Evolutionary conservation across 2,797 vertebrate species (phyloP).

Genomic region (Mergus octosetaceus): DNA sequence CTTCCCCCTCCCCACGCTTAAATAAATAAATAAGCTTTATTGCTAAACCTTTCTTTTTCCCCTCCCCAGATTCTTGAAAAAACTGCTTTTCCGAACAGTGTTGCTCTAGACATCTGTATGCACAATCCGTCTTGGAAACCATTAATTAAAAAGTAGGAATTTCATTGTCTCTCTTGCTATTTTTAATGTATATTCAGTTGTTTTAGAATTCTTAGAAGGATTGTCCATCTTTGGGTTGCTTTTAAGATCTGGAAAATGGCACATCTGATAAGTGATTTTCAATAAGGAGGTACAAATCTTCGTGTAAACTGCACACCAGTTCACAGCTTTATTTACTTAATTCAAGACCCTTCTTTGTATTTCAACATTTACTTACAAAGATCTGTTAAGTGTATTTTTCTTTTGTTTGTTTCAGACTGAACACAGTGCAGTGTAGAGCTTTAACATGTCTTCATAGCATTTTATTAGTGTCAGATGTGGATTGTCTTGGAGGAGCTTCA

Average conservation of each 20-base stretch:
- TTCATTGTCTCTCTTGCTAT: slow-evolving; percentile 14
- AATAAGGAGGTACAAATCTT: neutral
- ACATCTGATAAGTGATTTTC: neutral
- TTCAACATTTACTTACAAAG: neutral
- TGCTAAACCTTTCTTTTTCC: slow-evolving; percentile 44
- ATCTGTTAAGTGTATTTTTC: neutral
- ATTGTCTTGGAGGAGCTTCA: slow-evolving; percentile 86
- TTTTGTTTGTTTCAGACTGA: slow-evolving; percentile 81
- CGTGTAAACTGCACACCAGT: neutral
- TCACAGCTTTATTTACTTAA: neutral
- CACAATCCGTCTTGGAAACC: slow-evolving; percentile 86
- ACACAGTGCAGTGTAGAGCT: slow-evolving; percentile 89
- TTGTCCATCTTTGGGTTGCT: neutral
- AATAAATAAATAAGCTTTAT: neutral
- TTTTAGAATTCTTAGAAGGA: neutral
- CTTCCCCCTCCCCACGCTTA: neutral
- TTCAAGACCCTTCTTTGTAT: neutral
- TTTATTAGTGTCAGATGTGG: slow-evolving; percentile 87
- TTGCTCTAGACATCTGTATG: slow-evolving; percentile 85
- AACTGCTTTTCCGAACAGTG: slow-evolving; percentile 85
- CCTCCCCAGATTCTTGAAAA: slow-evolving; percentile 89
- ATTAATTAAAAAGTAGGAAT: slow-evolving; percentile 89
- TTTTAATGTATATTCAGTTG: neutral
- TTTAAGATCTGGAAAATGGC: neutral
- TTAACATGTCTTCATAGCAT: slow-evolving; percentile 94